phyloP scores from a whole-genome alignment of 1,140 invertebrate genomes.

The Daktulosphaira vitifoliae region DNA sequence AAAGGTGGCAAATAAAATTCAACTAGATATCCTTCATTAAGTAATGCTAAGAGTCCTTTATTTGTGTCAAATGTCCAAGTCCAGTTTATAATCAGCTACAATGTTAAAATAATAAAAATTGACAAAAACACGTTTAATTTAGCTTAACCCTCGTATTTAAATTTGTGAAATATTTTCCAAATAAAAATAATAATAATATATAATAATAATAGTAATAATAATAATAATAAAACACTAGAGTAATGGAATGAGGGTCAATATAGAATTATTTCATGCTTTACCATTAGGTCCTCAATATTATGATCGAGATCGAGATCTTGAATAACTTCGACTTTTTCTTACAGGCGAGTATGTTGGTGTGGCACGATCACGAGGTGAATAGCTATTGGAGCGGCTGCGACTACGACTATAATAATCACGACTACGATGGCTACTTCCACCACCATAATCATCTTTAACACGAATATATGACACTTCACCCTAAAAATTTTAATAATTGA shows the following conservation, averaged over 20 bases:
- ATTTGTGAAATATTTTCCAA: constrained; percentile 4
- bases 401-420: constrained; percentile 47
- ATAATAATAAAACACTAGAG: constrained; percentile 12
- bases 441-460: constrained; percentile 85
- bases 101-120: constrained; percentile 24
- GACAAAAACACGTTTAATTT: constrained; percentile 30
- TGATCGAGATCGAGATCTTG: constrained; percentile 63
- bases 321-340: constrained; percentile 42
- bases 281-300: constrained; percentile 35
- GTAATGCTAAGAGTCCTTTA: constrained; percentile 31
- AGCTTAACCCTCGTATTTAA: constrained; percentile 31
- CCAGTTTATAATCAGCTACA: constrained; percentile 31
- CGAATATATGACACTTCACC: constrained; percentile 92
- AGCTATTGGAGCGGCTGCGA: constrained; percentile 67
- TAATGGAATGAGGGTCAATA: constrained; percentile 34
- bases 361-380: constrained; percentile 74
- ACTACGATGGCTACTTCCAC: constrained; percentile 56
- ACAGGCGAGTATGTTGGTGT: constrained; percentile 79
- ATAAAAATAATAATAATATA: constrained; percentile 13
- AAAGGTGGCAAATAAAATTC: constrained; percentile 27
- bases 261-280: constrained; percentile 30
- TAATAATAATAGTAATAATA: background rate
- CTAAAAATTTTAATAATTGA: constrained; percentile 50
- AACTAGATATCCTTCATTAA: constrained; percentile 26
- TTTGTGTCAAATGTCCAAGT: constrained; percentile 30